Percentiles rank a stretch among this genome's conserved stretches.
phyloP scores from a whole-genome alignment of 1,140 invertebrate genomes.

The Zaprionus africanus region DNA sequence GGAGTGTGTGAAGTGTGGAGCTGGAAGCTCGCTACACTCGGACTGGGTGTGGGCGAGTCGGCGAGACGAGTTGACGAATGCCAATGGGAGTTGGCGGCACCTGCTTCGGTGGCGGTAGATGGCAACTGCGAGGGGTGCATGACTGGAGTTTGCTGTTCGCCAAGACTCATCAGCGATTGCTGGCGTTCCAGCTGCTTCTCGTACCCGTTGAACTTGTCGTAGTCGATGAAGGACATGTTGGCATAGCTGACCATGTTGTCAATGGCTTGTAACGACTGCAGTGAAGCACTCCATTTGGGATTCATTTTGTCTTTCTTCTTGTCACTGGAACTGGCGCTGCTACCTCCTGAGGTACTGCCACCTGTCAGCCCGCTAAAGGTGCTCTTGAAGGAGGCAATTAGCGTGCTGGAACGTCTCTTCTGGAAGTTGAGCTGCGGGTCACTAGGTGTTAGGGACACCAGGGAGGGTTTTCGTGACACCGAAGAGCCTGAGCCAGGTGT shows the following conservation, averaged over 20 bases:
- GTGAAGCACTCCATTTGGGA: constrained; percentile 82
- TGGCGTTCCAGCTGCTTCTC: constrained; percentile 80
- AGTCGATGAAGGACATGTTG: constrained; percentile 84
- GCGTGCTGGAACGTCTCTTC: constrained; percentile 71
- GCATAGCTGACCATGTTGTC: constrained; percentile 84
- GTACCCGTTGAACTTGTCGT: constrained; percentile 83
- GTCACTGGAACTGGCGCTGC: constrained; percentile 23
- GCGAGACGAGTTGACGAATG: constrained; percentile 51
- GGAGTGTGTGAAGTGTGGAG: constrained; percentile 42
- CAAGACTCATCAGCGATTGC: constrained; percentile 73
- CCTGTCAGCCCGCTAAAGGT: constrained; percentile 56
- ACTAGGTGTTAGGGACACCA: constrained; percentile 47
- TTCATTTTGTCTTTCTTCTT: constrained; percentile 81
- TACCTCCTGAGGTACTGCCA: constrained; percentile 10
- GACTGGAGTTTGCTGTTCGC: constrained; percentile 42
- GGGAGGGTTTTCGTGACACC: constrained; percentile 53
- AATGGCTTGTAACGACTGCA: constrained; percentile 82
- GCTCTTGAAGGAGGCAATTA: constrained; percentile 73
- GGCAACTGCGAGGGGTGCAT: constrained; percentile 34
- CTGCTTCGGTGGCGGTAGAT: constrained; percentile 13
- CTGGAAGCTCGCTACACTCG: constrained; percentile 27
- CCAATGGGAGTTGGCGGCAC: constrained; percentile 22
- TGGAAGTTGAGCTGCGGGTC: constrained; percentile 74
- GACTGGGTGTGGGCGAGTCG: constrained; percentile 17
- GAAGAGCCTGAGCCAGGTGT: constrained; percentile 12